Evolutionary conservation across 2,888 invertebrate genomes (phyloP), one percentile per base, ranked within the genome.

Genomic region (Chrysomela aeneicollis): DNA sequence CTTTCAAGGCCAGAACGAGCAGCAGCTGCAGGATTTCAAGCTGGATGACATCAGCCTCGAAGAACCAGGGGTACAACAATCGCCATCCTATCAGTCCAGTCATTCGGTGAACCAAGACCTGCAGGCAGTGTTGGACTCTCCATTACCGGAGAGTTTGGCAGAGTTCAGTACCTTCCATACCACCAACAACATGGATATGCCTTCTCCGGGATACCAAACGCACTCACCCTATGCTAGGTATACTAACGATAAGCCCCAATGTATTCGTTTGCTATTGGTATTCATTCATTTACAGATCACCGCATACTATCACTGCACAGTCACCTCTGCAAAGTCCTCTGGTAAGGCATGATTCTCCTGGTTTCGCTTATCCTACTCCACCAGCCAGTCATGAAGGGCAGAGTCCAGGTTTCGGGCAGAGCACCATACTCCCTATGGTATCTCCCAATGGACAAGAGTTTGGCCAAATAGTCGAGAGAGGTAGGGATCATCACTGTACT

Each of bases 341-440:
- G 37, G 85, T 86, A 18, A 81, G 86, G 67, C 87, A 87, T 74
- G 87, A 88, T 64, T 91, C 92, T n/a, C 92, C 92, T 0, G 89
- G 91, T 37, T 86, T 94, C 74, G 88, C 92, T 19, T 94, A 94
- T 78, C 94, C 94, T 1, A 94, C 94, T 8, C 94, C 94, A 19
- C 94, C 94, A 3, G 93, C 94, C 0, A 94, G 93, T 73, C 93
- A 93, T 74, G 94, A 93, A 83, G 92, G 92, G 19, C 89, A 90
- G 65, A 89, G 90, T 68, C 91, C 90, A 9, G 82, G 82, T 64
- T 83, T 82, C 68, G 82, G 80, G 10, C 82, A 82, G 69, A 82
- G 79, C 64, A 74, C 82, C 2, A 73, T 81, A 30, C 74, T 84
- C 22, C 82, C 83, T 2, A 76, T 84, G 78, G 82, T 83, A 3